A percentile compares a stretch with the other conserved stretches of the same genome.
Conservation (phyloP, 2,888 invertebrate species). For the Harmothoe impar region DNA sequence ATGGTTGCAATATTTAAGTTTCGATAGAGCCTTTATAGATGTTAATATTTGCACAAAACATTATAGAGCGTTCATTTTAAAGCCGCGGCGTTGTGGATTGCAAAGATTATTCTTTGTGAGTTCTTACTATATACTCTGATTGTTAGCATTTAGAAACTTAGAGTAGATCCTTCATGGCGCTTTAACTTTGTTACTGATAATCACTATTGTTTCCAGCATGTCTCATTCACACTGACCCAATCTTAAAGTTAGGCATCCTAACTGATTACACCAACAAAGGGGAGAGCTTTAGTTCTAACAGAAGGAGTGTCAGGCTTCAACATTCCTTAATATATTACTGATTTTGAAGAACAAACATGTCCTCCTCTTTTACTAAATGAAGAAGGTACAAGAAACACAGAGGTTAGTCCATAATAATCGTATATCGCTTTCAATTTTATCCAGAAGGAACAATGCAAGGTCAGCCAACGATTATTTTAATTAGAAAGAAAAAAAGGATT, state of each 20-base stretch:
- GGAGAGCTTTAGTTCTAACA: too few species aligned
- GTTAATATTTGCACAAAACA: neutral
- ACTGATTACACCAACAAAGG: too few species aligned
- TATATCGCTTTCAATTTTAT: conserved; percentile 37
- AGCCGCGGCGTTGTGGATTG: neutral
- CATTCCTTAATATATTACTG: too few species aligned
- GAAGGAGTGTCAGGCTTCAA: too few species aligned
- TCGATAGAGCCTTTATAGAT: neutral
- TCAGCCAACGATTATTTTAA: conserved; percentile 36
- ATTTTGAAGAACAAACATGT: too few species aligned
- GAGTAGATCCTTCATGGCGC: neutral
- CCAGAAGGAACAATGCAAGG: conserved; percentile 61
- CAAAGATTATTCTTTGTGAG: neutral
- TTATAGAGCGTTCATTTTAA: conserved; percentile 17
- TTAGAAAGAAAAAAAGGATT: neutral
- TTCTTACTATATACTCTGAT: neutral
- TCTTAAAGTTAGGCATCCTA: too few species aligned
- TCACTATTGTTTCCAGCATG: conserved; percentile 18
- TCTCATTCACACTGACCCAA: neutral
- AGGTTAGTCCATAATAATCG: neutral
- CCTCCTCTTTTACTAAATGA: too few species aligned
- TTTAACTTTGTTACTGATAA: neutral
- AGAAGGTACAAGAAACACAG: too few species aligned
- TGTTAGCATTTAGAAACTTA: neutral
- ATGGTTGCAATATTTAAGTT: neutral